These are phyloP conservation scores for Odocoileus hemionus DNA, from an alignment of 2,113 vertebrate species.

Conservation along the genomic window DNA sequence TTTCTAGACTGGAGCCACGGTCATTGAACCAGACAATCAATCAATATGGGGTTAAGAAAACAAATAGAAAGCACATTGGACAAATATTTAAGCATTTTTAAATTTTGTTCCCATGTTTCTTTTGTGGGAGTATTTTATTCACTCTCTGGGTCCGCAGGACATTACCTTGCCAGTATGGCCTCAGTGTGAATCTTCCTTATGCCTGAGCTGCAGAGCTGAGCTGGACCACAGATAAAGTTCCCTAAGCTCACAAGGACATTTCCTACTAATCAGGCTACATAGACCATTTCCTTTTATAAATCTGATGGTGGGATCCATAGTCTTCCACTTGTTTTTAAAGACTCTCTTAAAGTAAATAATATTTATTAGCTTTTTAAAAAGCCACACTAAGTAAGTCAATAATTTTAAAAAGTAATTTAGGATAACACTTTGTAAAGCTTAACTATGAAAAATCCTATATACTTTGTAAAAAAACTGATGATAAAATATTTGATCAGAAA, in stretches of 20 bases:
- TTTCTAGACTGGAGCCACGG: not conserved
- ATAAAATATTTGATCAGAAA: not conserved
- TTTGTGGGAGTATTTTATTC: not conserved
- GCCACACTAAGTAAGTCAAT: not conserved
- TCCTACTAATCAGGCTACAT: not conserved
- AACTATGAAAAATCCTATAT: not conserved
- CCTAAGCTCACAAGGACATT: not conserved
- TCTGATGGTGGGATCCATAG: not conserved
- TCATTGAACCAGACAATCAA: not conserved
- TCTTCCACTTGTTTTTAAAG: not conserved
- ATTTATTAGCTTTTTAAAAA: not conserved
- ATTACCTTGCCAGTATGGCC: not conserved
- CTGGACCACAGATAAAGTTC: not conserved
- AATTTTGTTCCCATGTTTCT: not conserved
- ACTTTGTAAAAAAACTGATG: not conserved
- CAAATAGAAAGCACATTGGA: not conserved
- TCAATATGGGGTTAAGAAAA: not conserved
- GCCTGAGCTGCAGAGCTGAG: not conserved
- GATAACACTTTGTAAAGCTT: not conserved
- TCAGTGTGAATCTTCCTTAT: not conserved
- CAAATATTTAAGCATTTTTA: not conserved
- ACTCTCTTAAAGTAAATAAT: not conserved
- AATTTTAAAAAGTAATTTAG: not conserved
- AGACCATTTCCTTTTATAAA: not conserved
- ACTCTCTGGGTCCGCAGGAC: not conserved